Evolutionary conservation across 2,113 vertebrate genomes (phyloP).

Genomic region (Bothrops jararaca): DNA sequence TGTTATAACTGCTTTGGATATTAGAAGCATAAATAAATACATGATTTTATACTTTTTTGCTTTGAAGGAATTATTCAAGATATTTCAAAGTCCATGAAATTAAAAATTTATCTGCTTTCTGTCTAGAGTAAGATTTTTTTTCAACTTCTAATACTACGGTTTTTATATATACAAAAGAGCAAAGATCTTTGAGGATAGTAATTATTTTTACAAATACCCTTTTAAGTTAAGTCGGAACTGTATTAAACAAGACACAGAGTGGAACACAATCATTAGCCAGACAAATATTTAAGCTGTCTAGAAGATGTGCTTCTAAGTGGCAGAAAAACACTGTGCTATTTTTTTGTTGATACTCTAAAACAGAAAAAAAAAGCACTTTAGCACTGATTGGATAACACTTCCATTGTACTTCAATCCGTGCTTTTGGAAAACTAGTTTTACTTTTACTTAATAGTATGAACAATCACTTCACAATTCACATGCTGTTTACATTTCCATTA

Average conservation of each 20-base stretch:
- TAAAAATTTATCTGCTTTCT: constrained; percentile 6
- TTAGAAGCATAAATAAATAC: not conserved
- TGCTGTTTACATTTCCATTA: constrained; percentile 44
- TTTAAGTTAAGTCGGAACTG: constrained; percentile 30
- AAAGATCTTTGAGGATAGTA: constrained; percentile 6
- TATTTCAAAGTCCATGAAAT: not conserved
- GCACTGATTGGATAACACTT: constrained; percentile 2
- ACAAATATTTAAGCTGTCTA: not conserved
- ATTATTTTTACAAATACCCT: constrained; percentile 8
- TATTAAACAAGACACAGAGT: constrained; percentile 17
- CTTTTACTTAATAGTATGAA: constrained; percentile 20
- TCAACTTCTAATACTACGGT: not conserved
- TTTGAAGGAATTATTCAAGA: not conserved
- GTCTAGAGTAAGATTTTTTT: accelerated
- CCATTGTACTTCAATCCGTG: constrained; percentile 6
- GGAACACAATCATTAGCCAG: not conserved
- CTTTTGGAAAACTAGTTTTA: constrained; percentile 32
- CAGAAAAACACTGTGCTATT: not conserved
- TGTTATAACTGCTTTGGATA: not conserved
- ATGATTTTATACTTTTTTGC: not conserved
- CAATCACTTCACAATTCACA: constrained; percentile 49
- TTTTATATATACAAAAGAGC: not conserved
- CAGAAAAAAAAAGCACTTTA: constrained; percentile 19
- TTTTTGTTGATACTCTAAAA: constrained; percentile 1
- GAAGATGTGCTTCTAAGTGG: not conserved